Evolutionary conservation across 1,140 invertebrate genomes (phyloP).

Genomic region (Proales similis): DNA sequence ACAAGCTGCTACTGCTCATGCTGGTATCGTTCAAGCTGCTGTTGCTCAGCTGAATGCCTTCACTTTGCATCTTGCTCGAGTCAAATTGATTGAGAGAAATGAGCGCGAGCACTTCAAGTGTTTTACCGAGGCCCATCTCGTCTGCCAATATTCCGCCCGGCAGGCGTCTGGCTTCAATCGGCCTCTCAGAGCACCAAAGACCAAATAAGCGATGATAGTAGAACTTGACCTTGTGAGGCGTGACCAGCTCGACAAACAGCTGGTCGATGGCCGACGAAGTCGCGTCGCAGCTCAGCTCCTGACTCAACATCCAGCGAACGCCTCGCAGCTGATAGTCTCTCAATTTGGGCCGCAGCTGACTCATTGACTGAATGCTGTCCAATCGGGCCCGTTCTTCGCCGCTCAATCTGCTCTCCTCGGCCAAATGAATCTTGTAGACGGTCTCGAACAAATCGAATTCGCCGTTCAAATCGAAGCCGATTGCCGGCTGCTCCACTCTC

Average conservation of each 20-base stretch:
- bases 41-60: conserved; percentile 1
- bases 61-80: neutral
- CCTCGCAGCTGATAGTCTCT: conserved; percentile 19
- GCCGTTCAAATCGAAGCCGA: no score
- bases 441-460: no score
- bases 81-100: conserved; percentile 47
- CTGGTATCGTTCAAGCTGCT: neutral
- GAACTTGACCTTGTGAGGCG: neutral
- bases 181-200: neutral
- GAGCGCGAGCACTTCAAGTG: conserved; percentile 66
- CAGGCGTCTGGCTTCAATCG: conserved; percentile 36
- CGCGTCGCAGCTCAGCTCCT: neutral
- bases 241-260: neutral
- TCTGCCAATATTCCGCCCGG: conserved; percentile 72
- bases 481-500: no score
- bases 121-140: conserved; percentile 78
- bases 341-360: neutral
- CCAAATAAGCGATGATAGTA: conserved; percentile 22
- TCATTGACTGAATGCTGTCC: conserved; percentile 23
- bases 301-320: conserved; percentile 24
- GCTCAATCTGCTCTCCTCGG: no score
- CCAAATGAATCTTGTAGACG: no score
- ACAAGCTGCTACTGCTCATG: conserved; percentile 43
- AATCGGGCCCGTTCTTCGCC: no score
- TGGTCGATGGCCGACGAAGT: neutral